phyloP scores from a whole-genome alignment of 2,888 invertebrate species.

The Dryadula phaetusa region DNA sequence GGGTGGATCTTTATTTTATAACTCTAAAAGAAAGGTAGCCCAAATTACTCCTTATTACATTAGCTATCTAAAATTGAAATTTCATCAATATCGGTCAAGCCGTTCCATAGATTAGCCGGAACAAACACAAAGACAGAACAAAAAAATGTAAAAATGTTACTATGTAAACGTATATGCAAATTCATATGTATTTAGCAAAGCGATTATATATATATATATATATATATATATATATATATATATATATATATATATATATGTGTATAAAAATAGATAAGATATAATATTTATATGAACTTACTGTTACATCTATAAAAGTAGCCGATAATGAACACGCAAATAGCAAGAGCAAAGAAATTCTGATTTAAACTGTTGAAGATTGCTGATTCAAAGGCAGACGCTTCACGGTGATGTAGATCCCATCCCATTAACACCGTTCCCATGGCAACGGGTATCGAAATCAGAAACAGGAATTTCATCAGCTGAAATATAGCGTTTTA shows the following conservation, averaged over 20 bases:
- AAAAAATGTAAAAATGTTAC: too few relatives aligned
- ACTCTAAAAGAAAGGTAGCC: too few relatives aligned
- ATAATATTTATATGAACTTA: slow-evolving; percentile 54
- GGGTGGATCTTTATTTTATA: too few relatives aligned
- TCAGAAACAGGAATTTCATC: slow-evolving; percentile 63
- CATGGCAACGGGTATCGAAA: slow-evolving; percentile 67
- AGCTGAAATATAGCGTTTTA: slow-evolving; percentile 63
- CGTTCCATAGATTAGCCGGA: too few relatives aligned
- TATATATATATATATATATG: not conserved
- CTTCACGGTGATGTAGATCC: slow-evolving; percentile 75
- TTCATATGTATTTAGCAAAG: too few relatives aligned
- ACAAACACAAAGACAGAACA: too few relatives aligned
- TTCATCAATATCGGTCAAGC: too few relatives aligned
- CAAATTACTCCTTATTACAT: too few relatives aligned
- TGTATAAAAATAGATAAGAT: not conserved
- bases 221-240: not conserved
- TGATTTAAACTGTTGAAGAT: slow-evolving; percentile 76
- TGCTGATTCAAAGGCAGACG: slow-evolving; percentile 72
- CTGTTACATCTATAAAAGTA: slow-evolving; percentile 73
- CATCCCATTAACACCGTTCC: slow-evolving; percentile 75
- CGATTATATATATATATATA: too few relatives aligned
- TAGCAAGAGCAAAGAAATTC: slow-evolving; percentile 77
- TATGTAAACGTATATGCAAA: too few relatives aligned
- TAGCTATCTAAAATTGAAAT: too few relatives aligned
- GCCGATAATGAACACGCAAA: slow-evolving; percentile 74